These are phyloP conservation scores for Gephyroberyx darwinii DNA, from an alignment of 2,797 vertebrate species.

Conservation along the genomic window DNA sequence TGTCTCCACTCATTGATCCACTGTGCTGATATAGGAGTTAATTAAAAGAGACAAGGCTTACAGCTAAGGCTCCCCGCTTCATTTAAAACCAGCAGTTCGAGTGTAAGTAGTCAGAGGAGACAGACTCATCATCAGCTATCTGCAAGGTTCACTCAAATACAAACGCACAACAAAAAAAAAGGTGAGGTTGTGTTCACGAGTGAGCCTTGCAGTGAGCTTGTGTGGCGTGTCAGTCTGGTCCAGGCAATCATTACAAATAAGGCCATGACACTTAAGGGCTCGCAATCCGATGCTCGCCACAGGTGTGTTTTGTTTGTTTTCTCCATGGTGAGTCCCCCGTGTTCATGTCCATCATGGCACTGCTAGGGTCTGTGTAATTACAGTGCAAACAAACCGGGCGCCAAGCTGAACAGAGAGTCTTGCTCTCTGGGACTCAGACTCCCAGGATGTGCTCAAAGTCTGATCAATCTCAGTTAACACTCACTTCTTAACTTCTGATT, in stretches of 20 bases:
- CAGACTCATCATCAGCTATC: constrained; percentile 8
- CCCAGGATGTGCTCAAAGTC: constrained; percentile 52
- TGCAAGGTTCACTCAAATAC: not conserved
- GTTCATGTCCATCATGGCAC: constrained; percentile 57
- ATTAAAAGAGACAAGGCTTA: constrained; percentile 65
- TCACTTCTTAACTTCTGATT: constrained; percentile 46
- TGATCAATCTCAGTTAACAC: constrained; percentile 64
- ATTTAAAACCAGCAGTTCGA: constrained; percentile 53
- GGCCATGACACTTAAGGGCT: constrained; percentile 36
- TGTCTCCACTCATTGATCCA: constrained; percentile 68
- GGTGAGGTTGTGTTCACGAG: not conserved
- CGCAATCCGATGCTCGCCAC: constrained; percentile 34
- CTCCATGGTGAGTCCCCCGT: constrained; percentile 55
- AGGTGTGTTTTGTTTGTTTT: constrained; percentile 61
- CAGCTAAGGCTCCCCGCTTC: constrained; percentile 43
- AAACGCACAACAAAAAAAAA: not conserved
- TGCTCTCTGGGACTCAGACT: constrained; percentile 60
- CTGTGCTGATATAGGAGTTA: constrained; percentile 63
- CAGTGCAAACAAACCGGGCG: constrained; percentile 68
- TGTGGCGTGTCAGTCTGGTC: constrained; percentile 20
- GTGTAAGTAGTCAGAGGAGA: constrained; percentile 32
- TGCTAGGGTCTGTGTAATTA: constrained; percentile 68
- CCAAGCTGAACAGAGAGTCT: constrained; percentile 43
- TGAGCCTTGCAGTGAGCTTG: constrained; percentile 7
- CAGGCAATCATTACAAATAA: constrained; percentile 46